Base-by-base conservation (phyloP, 2,888 invertebrate species). In the Merodon equestris region DNA sequence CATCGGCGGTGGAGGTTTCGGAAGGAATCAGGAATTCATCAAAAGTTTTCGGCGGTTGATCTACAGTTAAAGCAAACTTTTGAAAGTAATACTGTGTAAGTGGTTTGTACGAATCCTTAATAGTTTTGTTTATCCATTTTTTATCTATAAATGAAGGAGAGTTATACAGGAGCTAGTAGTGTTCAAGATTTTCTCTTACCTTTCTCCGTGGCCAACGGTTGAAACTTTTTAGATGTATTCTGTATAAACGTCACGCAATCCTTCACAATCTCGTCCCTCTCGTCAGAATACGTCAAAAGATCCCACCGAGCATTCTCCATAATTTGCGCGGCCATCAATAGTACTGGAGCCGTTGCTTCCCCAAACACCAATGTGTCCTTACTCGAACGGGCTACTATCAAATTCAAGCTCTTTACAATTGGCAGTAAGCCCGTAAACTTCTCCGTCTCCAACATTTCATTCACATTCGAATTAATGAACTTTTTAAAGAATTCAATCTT, bases 261-360 rank as follows among this genome's bases (percentile, higher is more conserved):
- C 4, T 83, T 81, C 0, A 86, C 82, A 60, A 87, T 82, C 67
- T 83, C 83, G 68, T 86, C 86, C 2, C 83, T 83, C 5, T 83
- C 81, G 66, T 85, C 83, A 0, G 84, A 83, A 64, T 85, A 87
- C 0, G 83, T 85, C 4, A 85, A 79, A 3, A 87, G 76, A 77
- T 86, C 85, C 87, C 87, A 87, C 9, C 87, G 83, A 12, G 83
- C 84, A 61, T 85, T 83, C 51, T 87, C 85, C 84, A 86, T 84
- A 38, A 87, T 83, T 68, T 86, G 85, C 2, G 84, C 86, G 1
- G 83, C 81, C 84, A 86, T 85, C 9, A 86, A 64, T 13, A 86
- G 36, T 0, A 87, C 83, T 0, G 86, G 86, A 14, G 86, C 84
- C 27, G 85, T 85, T 18, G 85, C 82, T 66, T 84, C 84, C 1